Base-by-base conservation (phyloP, 2,797 vertebrate genomes). In the Pangasius sanitwongsei region DNA sequence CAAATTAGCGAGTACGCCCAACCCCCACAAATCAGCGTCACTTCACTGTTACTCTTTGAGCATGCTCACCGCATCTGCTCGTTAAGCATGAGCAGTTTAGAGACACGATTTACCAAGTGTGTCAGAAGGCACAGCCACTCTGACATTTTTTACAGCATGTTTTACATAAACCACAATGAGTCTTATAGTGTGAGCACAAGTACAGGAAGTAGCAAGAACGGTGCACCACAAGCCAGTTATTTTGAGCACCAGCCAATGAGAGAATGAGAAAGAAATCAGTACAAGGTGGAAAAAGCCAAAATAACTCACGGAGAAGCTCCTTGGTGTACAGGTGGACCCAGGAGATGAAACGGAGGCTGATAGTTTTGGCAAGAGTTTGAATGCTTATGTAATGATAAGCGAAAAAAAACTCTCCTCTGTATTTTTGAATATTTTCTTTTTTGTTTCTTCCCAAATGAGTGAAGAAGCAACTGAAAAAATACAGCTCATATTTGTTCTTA, bases 391-490 rank as follows among this genome's bases (percentile, higher is more conserved):
- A 63, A 63, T 7, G 20, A 28, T 20, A 63, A 63, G 59, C 37
- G 59, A 63, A 16, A 83, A 83, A 83, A 57, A 41, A 25, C 55
- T 25, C 31, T 13, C 4, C 7, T 83, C 81, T 16, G 0, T 83
- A 83, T 83, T 63, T 83, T 63, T 81, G 78, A 18, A 57, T 81
- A 57, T 81, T 81, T 63, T 63, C 37, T 28, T 83, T 83, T n/a
- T 44, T 44, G 34, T 44, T 83, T n/a, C 5, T 63, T n/a, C 13
- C 7, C 13, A n/a, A 41, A 44, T 28, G 37, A 83, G 2, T 16
- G 31, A 82, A 82, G 20, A 37, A 41, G 80, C 18, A 61, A 2
- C 20, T 25, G 2, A 18, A 37, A 44, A 59, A 57, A 59, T 57
- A 18, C 50, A 28, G 34, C 31, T 61, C 1, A 25, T 59, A 80